These are phyloP conservation scores for Cepaea nemoralis DNA, from an alignment of 1,140 invertebrate species.

Conservation along the genomic window DNA sequence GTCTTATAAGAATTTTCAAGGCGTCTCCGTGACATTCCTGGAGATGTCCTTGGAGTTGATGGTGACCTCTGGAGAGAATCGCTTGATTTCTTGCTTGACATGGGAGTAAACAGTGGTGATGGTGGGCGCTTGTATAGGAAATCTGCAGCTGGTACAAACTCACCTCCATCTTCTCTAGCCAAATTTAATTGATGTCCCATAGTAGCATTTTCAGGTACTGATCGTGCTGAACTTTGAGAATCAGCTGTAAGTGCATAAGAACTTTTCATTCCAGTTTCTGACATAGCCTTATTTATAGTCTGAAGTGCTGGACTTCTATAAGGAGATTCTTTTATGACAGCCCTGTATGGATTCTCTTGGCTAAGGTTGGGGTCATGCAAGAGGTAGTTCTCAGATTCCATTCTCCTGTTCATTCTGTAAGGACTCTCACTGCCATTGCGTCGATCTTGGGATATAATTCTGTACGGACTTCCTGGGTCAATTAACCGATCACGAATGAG, in stretches of 20 bases:
- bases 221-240: slow-evolving; percentile 37
- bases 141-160: slow-evolving; percentile 46
- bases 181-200: neutral
- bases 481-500: slow-evolving; percentile 41
- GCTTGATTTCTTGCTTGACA: slow-evolving; percentile 44
- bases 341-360: neutral
- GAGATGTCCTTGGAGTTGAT: slow-evolving; percentile 46
- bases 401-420: slow-evolving; percentile 25
- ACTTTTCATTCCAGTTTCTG: slow-evolving; percentile 17
- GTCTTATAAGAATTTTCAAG: slow-evolving; percentile 45
- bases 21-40: slow-evolving; percentile 43
- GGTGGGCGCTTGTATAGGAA: slow-evolving; percentile 51
- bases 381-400: slow-evolving; percentile 20
- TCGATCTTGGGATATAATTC: slow-evolving; percentile 30
- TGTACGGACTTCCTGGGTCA: slow-evolving; percentile 44
- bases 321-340: slow-evolving; percentile 31
- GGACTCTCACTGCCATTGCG: slow-evolving; percentile 43
- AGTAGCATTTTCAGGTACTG: slow-evolving; percentile 32
- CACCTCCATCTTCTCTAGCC: slow-evolving; percentile 31
- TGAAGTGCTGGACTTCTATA: slow-evolving; percentile 36
- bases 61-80: slow-evolving; percentile 48
- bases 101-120: slow-evolving; percentile 46
- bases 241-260: slow-evolving; percentile 29
- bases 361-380: neutral
- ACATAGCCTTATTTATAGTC: neutral